Evolutionary conservation across 2,113 vertebrate genomes (phyloP), one percentile per base, ranked within the genome.

Genomic region (Callaeas wilsoni): DNA sequence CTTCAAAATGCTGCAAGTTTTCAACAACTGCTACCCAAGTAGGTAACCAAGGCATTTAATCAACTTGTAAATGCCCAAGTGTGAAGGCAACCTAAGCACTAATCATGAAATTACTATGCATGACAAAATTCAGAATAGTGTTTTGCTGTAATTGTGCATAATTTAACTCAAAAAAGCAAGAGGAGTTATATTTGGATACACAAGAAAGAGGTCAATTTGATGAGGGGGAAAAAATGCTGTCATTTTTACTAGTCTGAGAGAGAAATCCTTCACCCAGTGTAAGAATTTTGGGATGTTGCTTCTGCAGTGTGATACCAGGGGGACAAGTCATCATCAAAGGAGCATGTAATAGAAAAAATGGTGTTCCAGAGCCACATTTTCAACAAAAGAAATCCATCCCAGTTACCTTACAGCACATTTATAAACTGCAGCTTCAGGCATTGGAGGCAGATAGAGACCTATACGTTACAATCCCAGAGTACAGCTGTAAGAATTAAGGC

Each of bases 131-230:
- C 85, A 77, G 95, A 90, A 70, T n/a, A 95, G 52, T 81, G 74
- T 96, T 95, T 94, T 96, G 84, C 82, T 90, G 75, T 83, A 95
- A 83, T 81, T 93, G 79, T 96, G 86, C 95, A 93, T 92, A 92
- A 93, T 92, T 94, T 86, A 93, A 88, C 50, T 93, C 35, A 86
- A 77, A 94, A 90, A 92, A 86, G 56, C 89, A 92, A 70, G 67
- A 60, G 11, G 14, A 94, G 71, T 74, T 93, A 70, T 89, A 92
- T 93, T 92, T 92, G 64, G 88, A 86, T 86, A 74, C 55, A 62
- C 50, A 86, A 50, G 79, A 94, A 92, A 81, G 71, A 85, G 90
- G 95, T 93, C 88, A 93, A 25, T 80, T 80, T 90, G 79, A 90
- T 68, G 53, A 87, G 9, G 30, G 15, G 53, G 55, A 33, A 76